Evolutionary conservation across 2,113 vertebrate species (phyloP), one percentile per base, ranked within the genome.

Genomic region (Coptodon bakossiorum): DNA sequence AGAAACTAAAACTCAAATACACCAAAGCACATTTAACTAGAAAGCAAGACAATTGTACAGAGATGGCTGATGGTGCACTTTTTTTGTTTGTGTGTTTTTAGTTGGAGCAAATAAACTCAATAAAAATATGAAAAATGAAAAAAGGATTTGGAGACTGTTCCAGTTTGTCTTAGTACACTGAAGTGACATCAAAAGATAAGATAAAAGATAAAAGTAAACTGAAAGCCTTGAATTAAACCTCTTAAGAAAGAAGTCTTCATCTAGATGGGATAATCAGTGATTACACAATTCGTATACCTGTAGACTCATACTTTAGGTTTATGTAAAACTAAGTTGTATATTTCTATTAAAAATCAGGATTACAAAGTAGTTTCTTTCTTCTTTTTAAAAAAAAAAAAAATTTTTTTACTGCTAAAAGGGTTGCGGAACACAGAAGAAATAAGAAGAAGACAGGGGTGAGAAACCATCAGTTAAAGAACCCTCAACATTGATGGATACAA

Each of bases 301-400:
- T 29, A 50, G 43, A 76, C 22, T 78, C 71, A 50, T 31, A 34
- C 10, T 79, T 50, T 52, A 52, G 12, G 29, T 79, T n/a, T 79
- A 34, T 17, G 43, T 76, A 31, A 50, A 76, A 76, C 22, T 27
- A 48, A 24, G 3, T 76, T 76, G 3, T 22, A 48, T 48, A 17
- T 43, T 29, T 48, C 50, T 80, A 22, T 38, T 54, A 13, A 22
- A 22, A 54, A 80, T 53, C 31, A 38, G 29, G 11, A 12, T 54
- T 80, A n/a, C 31, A 80, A 16, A 54, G 76, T 80, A 34, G 71
- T 27, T 48, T 16, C 14, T 76, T 19, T 29, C 19, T 29, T 45
- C 50, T 53, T 31, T 2, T 66, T 29, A n/a, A n/a, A n/a, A n/a
- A n/a, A 0, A 0, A 36, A 36, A 19, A 36, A 66, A 19, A 2